Conservation (phyloP, 2,797 vertebrate genomes). For the Coreius guichenoti region DNA sequence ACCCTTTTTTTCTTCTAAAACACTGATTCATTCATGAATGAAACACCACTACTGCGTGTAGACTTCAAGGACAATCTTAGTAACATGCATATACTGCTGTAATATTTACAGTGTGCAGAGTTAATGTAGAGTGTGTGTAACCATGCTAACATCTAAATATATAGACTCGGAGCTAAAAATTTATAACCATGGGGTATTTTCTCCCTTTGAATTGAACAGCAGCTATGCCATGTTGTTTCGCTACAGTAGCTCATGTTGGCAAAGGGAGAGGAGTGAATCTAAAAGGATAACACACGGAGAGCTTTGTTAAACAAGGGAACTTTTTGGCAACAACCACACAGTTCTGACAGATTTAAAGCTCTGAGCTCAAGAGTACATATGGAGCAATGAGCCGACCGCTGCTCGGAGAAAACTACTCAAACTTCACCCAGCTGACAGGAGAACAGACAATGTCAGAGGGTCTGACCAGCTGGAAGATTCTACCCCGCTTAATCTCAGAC, state of each 20-base stretch:
- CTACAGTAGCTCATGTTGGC: constrained; percentile 30
- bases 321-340: constrained; percentile 45
- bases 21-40: neutral
- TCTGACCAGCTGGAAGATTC: constrained; percentile 49
- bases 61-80: neutral
- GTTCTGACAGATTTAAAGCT: constrained; percentile 39
- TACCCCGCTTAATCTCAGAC: constrained; percentile 42
- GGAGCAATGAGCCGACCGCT: constrained; percentile 49
- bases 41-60: neutral
- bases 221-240: constrained; percentile 39
- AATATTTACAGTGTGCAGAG: neutral
- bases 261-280: constrained; percentile 32
- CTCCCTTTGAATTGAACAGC: constrained; percentile 22
- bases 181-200: constrained; percentile 14
- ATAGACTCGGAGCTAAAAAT: constrained; percentile 21
- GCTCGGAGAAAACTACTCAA: constrained; percentile 42
- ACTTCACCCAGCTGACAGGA: constrained; percentile 50
- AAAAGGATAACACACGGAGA: constrained; percentile 46
- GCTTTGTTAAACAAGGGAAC: constrained; percentile 58
- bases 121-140: neutral
- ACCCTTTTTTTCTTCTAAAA: neutral
- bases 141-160: constrained; percentile 24
- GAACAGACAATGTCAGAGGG: constrained; percentile 44
- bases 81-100: neutral
- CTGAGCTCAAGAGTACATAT: constrained; percentile 45